Evolutionary conservation across 1,140 invertebrate genomes (phyloP), one percentile per base, ranked within the genome.

Genomic region (Zaprionus capensis): DNA sequence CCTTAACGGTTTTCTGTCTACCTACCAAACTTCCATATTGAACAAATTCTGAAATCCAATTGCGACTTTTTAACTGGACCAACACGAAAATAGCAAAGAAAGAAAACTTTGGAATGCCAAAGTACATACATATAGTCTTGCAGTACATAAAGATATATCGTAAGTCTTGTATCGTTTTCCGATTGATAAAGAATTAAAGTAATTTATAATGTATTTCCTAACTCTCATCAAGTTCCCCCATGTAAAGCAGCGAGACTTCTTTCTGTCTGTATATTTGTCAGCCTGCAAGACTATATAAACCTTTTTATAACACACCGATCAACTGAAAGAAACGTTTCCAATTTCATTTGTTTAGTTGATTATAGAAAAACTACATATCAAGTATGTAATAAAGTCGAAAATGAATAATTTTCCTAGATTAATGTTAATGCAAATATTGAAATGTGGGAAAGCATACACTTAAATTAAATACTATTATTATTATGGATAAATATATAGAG

Each of bases 391-490:
- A 73, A 78, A 68, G 70, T 69, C 36, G 58, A 56, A 79, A 71
- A 72, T 71, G 53, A 68, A 76, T 74, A 34, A 72, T 81, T 84
- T 76, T 76, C 55, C 61, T 82, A 70, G 78, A 81, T 76, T 44
- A 71, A 73, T 66, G 22, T 46, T 64, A 79, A 81, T 82, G 79
- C 81, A 90, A 83, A 77, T 76, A 76, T 81, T 81, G 51, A 71
- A 71, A 58, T 84, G 75, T 87, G 85, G 85, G 85, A 80, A 90
- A 90, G 85, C 81, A 85, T 90, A 90, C 85, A 90, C 85, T 90
- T 90, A 90, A 71, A 74, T 71, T 57, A 58, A 77, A 55, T 66
- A 70, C 56, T 62, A 78, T 51, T 57, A 63, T 28, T 57, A 44
- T 41, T 49, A 57, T 58, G 28, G 22, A 71, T 65, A 59, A 17